Base-by-base conservation (phyloP, 2,113 vertebrate species). In the Bombycilla garrulus region DNA sequence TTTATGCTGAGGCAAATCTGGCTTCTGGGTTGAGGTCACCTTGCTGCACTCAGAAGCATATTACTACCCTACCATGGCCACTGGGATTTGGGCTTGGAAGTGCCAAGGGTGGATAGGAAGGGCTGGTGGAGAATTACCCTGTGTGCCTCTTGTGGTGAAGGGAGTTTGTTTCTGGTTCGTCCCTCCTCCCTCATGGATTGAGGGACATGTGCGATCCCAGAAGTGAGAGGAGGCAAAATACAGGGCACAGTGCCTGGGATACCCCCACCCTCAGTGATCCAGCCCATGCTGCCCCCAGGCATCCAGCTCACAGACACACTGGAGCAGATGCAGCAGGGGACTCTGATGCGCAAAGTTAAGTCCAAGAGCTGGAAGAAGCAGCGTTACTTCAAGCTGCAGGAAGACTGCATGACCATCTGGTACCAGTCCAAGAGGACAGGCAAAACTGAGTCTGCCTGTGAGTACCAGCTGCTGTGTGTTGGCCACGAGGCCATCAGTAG, bases 371-470 rank as follows among this genome's bases (percentile, higher is more conserved):
- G 99, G 99, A 99, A 99, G 96, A 99, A 98, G 91, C 98, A 98
- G 60, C 97, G 99, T n/a, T 98, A 98, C 96, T 99, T 99, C 97
- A 98, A 98, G 86, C 98, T 99, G 22, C 98, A 99, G 95, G 98
- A 99, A 9, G 99, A 99, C 23, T 98, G 98, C 86, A 98, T 99
- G 98, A 99, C 98, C 3, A 98, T 99, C 93, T 99, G 98, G 98
- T 99, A 99, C 96, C 98, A 99, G 87, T 99, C 98, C 76, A 98
- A 98, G 97, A 98, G 98, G 85, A 97, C 98, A 2, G 98, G 98
- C 51, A 98, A 94, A 85, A 98, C 96, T 65, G 98, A 99, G 95
- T 98, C 98, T 93, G 99, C 98, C 48, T 99, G 99, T 99, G 97
- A 98, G 98, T 98, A 90, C 28, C 2, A 6, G 36, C 57, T 53